Base-by-base conservation (phyloP, 92 coral and sea anemone species). In the Ricordea florida region DNA sequence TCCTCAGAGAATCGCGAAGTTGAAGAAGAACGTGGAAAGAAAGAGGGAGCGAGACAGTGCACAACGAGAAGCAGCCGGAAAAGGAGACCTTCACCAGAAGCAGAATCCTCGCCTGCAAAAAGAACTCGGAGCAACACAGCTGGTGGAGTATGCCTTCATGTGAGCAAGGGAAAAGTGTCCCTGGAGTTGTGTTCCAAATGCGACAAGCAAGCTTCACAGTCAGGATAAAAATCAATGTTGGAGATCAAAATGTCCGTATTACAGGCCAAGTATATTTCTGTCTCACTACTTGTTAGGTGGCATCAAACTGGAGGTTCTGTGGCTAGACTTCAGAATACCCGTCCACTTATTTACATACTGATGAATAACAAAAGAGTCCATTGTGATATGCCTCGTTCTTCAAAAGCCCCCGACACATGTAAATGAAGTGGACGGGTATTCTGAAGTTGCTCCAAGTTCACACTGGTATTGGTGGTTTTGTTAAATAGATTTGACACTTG, bases 71-170 rank as follows among this genome's bases (percentile, higher is more conserved):
- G 85, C 45, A 63, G 60, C 15, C 55, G 61, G 57, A 79, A 72
- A 34, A 62, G 79, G 65, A 56, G 57, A 0, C 48, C 79, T 5
- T 16, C 32, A 9, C 72, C 72, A 2, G 41, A n/a, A 21, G 11
- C 9, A 7, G 35, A 32, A 21, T 3, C 62, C n/a, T 23, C 42
- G 15, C 61, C 48, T 8, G 28, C 57, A 42, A 70, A 76, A 47
- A 69, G 78, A 34, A 51, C 35, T 38, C 58, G 69, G 6, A 27
- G 55, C 26, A 72, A 25, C 46, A 52, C 42, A 5, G 53, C 83
- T 5, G 97, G 91, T 49, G 99, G 99, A 36, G 88, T 96, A 22
- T 96, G 99, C 30, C 96, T 96, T 41, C 99, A 96, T 80, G 91
- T 96, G 23, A 79, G 76, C 28, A 84, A 80, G 28, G 87, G 89